phyloP scores from a whole-genome alignment of 2,797 vertebrate species.

The Poecilia gillii region DNA sequence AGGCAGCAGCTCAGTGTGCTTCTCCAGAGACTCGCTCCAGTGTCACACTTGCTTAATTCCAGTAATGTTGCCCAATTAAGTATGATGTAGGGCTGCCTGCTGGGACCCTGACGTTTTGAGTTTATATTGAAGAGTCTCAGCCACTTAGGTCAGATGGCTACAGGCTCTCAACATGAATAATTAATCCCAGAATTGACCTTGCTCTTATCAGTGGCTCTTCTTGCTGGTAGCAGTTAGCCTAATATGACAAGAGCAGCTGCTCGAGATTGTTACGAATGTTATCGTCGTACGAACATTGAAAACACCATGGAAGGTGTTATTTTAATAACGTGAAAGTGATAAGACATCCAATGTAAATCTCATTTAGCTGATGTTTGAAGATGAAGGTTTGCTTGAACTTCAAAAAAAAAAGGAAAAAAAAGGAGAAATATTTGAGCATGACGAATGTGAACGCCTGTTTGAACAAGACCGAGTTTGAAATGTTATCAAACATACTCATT shows the following conservation, averaged over 20 bases:
- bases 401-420: conserved; percentile 44
- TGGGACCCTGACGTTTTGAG: conserved; percentile 48
- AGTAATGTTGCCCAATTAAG: conserved; percentile 65
- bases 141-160: conserved; percentile 56
- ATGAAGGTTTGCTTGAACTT: conserved; percentile 51
- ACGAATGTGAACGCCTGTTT: conserved; percentile 35
- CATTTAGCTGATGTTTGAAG: conserved; percentile 40
- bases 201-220: conserved; percentile 34
- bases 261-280: conserved; percentile 16
- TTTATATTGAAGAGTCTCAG: conserved; percentile 47
- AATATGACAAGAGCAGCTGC: conserved; percentile 47
- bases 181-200: conserved; percentile 62
- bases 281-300: conserved; percentile 10
- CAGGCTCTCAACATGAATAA: conserved; percentile 59
- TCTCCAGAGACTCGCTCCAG: conserved; percentile 49
- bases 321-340: conserved; percentile 7
- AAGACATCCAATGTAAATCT: conserved; percentile 10
- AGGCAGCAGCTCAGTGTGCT: conserved; percentile 25
- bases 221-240: conserved; percentile 23
- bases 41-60: conserved; percentile 73
- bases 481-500: conserved; percentile 80
- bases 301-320: conserved; percentile 7
- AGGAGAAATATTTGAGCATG: conserved; percentile 32
- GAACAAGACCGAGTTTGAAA: conserved; percentile 58
- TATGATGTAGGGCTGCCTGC: conserved; percentile 47